Evolutionary conservation across 2,113 vertebrate species (phyloP).

Genomic region (Gallinago paraguaiae): DNA sequence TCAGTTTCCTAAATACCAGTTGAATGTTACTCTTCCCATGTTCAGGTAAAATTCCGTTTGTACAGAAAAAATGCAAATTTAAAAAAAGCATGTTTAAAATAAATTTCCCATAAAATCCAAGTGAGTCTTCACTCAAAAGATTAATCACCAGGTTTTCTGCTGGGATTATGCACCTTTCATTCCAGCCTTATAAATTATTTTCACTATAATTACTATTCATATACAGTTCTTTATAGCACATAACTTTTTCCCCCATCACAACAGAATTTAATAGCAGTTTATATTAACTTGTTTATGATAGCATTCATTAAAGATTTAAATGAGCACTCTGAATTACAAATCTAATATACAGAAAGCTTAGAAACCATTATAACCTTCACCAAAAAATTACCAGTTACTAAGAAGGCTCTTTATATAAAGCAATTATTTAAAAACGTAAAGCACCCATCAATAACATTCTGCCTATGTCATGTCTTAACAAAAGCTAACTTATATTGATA

Average conservation of each 20-base stretch:
- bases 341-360: background rate
- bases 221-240: background rate
- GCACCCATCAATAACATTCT: background rate
- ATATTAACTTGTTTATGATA: conserved; percentile 38
- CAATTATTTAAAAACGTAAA: background rate
- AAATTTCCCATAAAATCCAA: background rate
- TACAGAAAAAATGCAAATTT: background rate
- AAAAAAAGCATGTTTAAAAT: background rate
- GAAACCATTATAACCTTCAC: background rate
- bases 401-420: background rate
- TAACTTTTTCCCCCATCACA: background rate
- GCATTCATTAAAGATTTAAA: conserved; percentile 29
- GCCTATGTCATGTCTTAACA: background rate
- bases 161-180: background rate
- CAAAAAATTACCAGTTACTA: background rate
- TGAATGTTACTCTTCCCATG: background rate
- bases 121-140: background rate
- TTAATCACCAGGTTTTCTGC: background rate
- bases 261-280: background rate
- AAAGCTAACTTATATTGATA: background rate
- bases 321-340: background rate
- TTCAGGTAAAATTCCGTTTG: background rate
- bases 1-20: background rate
- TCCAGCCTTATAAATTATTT: background rate
- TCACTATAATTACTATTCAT: background rate